Evolutionary conservation across 2,113 vertebrate species (phyloP).

Genomic region (Perca flavescens): DNA sequence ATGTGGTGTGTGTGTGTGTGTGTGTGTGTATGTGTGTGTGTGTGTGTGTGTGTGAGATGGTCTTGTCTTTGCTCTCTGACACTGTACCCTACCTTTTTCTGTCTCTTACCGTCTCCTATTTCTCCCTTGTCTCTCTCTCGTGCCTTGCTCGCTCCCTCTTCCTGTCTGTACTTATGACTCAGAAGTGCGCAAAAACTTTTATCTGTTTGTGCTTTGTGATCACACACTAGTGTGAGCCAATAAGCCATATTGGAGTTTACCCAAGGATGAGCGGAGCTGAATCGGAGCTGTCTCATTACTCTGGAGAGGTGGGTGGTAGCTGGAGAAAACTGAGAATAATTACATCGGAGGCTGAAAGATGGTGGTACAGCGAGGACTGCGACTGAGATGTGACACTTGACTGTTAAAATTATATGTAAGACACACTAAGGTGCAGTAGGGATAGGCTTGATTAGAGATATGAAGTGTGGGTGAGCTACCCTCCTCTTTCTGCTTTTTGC

Average conservation of each 20-base stretch:
- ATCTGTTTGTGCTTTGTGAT: constrained; percentile 34
- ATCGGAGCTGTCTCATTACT: constrained; percentile 42
- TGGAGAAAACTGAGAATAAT: constrained; percentile 36
- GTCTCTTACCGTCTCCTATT: constrained; percentile 7
- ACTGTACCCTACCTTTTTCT: constrained; percentile 27
- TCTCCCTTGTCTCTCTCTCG: neutral
- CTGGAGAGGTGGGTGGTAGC: constrained; percentile 51
- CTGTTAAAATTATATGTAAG: neutral
- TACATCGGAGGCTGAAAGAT: constrained; percentile 29
- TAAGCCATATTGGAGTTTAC: constrained; percentile 65
- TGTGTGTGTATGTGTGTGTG: neutral
- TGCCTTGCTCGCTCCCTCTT: constrained; percentile 23
- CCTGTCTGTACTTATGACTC: constrained; percentile 71
- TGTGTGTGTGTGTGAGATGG: neutral
- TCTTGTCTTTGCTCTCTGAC: constrained; percentile 39
- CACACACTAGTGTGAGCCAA: constrained; percentile 60
- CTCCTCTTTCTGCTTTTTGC: neutral
- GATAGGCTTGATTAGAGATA: neutral
- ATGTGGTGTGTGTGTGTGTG: constrained; percentile 1
- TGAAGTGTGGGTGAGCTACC: neutral
- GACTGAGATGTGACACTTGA: constrained; percentile 11
- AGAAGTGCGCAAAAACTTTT: constrained; percentile 70
- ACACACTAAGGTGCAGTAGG: neutral
- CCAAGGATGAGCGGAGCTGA: constrained; percentile 59
- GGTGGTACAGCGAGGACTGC: constrained; percentile 1